A percentile compares a stretch with the other conserved stretches of the same genome.
phyloP scores from a whole-genome alignment of 2,888 invertebrate genomes.

The Drosophila niveifrons region DNA sequence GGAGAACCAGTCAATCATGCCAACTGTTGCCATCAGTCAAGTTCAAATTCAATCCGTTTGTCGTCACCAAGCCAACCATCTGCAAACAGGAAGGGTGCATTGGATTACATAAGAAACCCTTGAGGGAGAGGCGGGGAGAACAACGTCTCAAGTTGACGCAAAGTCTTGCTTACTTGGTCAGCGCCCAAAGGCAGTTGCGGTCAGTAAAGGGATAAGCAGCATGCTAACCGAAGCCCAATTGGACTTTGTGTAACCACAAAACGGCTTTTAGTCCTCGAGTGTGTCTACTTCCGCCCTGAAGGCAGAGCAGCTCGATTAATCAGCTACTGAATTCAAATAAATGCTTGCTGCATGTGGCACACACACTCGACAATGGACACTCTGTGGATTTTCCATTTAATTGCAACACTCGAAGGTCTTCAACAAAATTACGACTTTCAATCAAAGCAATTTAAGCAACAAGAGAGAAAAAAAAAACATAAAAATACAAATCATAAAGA shows the following conservation, averaged over 20 bases:
- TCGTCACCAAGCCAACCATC: constrained; percentile 48
- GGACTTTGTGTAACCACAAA: constrained; percentile 65
- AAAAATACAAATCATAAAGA: constrained; percentile 52
- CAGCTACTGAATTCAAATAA: constrained; percentile 60
- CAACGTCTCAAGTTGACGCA: neutral
- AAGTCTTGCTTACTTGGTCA: constrained; percentile 22
- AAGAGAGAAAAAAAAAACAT: constrained; percentile 2
- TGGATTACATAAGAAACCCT: constrained; percentile 66
- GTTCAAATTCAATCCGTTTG: constrained; percentile 62
- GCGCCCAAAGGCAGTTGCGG: constrained; percentile 62
- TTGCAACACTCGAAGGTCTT: constrained; percentile 63
- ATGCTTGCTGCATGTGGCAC: constrained; percentile 22
- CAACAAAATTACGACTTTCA: constrained; percentile 72
- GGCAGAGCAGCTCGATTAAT: constrained; percentile 68
- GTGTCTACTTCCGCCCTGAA: constrained; percentile 11
- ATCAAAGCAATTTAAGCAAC: constrained; percentile 64
- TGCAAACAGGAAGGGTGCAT: constrained; percentile 38
- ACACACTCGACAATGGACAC: neutral
- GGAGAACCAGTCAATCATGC: constrained; percentile 67
- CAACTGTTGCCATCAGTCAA: constrained; percentile 76
- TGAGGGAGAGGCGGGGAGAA: neutral
- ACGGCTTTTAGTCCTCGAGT: constrained; percentile 53
- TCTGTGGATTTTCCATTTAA: constrained; percentile 45
- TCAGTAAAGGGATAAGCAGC: constrained; percentile 59
- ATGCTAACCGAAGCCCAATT: constrained; percentile 45